Evolutionary conservation across 2,113 vertebrate genomes (phyloP).

Genomic region (Odocoileus virginianus): DNA sequence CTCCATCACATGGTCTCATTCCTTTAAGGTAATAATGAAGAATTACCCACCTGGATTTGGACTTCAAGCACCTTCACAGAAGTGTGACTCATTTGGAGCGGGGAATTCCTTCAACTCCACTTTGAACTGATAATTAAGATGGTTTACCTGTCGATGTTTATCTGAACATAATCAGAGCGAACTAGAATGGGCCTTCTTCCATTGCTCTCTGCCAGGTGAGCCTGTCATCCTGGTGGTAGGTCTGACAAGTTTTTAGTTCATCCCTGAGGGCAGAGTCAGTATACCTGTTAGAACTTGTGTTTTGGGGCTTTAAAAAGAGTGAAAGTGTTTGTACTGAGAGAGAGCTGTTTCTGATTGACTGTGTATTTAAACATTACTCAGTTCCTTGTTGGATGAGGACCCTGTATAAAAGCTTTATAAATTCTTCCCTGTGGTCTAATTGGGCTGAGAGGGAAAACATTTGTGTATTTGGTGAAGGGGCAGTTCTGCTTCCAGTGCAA

Average conservation of each 20-base stretch:
- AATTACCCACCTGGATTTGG: not conserved
- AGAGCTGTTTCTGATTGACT: not conserved
- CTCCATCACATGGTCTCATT: not conserved
- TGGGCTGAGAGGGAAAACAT: not conserved
- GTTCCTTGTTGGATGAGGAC: not conserved
- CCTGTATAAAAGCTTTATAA: not conserved
- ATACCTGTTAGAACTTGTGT: not conserved
- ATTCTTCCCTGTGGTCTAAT: not conserved
- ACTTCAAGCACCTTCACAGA: not conserved
- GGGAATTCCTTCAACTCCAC: slow-evolving; percentile 22
- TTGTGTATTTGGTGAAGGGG: not conserved
- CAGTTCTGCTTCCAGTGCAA: not conserved
- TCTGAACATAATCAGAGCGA: not conserved
- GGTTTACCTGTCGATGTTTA: not conserved
- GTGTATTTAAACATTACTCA: not conserved
- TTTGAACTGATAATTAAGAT: slow-evolving; percentile 33
- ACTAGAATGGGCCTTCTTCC: not conserved
- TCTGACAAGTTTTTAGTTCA: not conserved
- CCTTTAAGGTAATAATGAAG: not conserved
- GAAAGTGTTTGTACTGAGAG: not conserved
- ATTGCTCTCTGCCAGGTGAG: not conserved
- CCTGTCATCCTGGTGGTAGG: not conserved
- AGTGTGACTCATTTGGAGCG: not conserved
- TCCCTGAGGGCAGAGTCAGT: not conserved
- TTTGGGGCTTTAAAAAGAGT: not conserved